Percentiles rank a stretch among this genome's conserved stretches.
phyloP scores from a whole-genome alignment of 2,797 vertebrate genomes.

The Macrochelys suwanniensis region DNA sequence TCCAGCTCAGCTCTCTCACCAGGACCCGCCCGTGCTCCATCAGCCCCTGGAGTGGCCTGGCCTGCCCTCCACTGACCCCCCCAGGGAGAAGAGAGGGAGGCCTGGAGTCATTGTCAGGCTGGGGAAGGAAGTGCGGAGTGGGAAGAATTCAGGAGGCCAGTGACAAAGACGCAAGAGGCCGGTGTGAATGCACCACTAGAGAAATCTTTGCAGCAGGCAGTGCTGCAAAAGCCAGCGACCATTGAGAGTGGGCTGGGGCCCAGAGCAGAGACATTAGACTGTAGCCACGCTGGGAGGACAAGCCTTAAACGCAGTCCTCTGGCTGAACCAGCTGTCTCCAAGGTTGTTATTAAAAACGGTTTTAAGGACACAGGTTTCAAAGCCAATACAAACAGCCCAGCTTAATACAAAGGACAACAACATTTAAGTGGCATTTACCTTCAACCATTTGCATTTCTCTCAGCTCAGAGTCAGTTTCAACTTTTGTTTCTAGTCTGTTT shows the following conservation, averaged over 20 bases:
- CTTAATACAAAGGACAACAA: not conserved
- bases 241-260: no score
- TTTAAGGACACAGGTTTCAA: not conserved
- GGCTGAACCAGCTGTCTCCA: no score
- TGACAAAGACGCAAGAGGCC: not conserved
- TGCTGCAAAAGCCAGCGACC: not conserved
- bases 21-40: rapidly evolving
- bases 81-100: not conserved
- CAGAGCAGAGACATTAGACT: not conserved
- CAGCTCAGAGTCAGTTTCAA: no score
- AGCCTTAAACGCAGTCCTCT: not conserved
- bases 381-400: not conserved
- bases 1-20: not conserved
- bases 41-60: not conserved
- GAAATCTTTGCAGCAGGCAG: not conserved
- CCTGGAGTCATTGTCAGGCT: not conserved
- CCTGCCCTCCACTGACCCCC: not conserved
- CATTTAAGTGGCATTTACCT: not conserved
- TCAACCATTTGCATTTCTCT: not conserved
- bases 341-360: no score
- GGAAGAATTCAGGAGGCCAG: not conserved
- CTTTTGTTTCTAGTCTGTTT: not conserved
- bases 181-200: not conserved
- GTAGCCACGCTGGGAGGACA: not conserved
- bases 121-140: not conserved